Percentiles rank a stretch among this genome's conserved stretches.
phyloP scores from a whole-genome alignment of 2,888 invertebrate species.

The Brachyopa scutellaris region DNA sequence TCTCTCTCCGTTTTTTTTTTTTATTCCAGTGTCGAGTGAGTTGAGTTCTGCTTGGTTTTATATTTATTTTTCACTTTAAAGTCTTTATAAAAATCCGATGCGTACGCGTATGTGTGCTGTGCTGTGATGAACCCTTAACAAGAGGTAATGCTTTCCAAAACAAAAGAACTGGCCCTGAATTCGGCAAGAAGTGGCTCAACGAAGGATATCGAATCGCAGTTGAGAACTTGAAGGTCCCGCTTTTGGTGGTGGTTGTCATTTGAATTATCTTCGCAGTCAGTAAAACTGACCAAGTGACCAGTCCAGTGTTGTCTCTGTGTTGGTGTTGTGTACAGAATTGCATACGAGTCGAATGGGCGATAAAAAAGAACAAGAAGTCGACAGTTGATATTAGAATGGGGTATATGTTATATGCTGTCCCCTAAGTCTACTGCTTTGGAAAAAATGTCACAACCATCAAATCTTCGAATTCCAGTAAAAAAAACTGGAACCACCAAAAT shows the following conservation, averaged over 20 bases:
- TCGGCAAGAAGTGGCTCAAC: not conserved
- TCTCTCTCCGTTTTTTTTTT: not conserved
- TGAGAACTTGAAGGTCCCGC: conserved; percentile 1
- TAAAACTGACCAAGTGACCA: conserved; percentile 27
- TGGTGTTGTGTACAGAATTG: not conserved
- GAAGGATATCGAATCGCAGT: not conserved
- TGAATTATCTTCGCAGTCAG: conserved; percentile 39
- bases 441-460: too few species aligned
- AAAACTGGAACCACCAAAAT: too few species aligned
- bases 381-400: too few species aligned
- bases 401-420: too few species aligned
- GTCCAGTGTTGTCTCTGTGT: conserved; percentile 49
- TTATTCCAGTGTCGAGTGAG: not conserved
- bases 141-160: conserved; percentile 24
- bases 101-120: conserved; percentile 15
- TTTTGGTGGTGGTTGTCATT: conserved; percentile 42
- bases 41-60: conserved; percentile 9
- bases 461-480: too few species aligned
- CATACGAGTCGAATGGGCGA: too few species aligned
- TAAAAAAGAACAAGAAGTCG: too few species aligned
- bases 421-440: too few species aligned
- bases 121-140: conserved; percentile 17
- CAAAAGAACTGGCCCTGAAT: conserved; percentile 24
- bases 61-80: conserved; percentile 35
- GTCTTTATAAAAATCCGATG: conserved; percentile 34